Base-by-base conservation (phyloP, 2,797 vertebrate species). In the Nothura maculosa region DNA sequence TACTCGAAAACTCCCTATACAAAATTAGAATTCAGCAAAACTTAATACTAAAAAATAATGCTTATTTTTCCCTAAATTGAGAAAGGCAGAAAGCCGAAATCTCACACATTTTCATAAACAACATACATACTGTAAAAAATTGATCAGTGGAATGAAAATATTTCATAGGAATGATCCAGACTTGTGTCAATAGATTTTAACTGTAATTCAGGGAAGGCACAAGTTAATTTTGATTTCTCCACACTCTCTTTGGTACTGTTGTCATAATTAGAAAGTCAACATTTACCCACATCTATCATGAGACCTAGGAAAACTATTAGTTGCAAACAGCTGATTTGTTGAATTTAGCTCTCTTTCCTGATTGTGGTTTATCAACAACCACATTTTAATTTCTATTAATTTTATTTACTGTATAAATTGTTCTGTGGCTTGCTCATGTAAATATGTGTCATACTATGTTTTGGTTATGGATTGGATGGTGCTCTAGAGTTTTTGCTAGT, bases 231-330 rank as follows among this genome's bases (percentile, higher is more conserved):
- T 91, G 70, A 91, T 91, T 94, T 91, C 87, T 93, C 87, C 61
- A 62, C 1, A 25, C 85, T 87, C 80, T 92, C 54, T 84, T 93
- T 58, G 34, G 43, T 87, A 85, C 70, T 93, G 90, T 95, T 96
- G 87, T 95, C 89, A 43, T 95, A 96, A 96, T 92, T 95, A 95
- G 74, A 92, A 94, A 96, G 94, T 94, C 91, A 96, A 96, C 92
- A 96, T 96, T 96, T 96, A 92, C 82, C 80, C 92, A 93, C 91
- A 95, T 91, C 64, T 96, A 58, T 85, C 95, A 92, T 84, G 96
- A 96, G 94, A 95, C 92, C 77, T 34, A 47, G 91, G 85, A 94
- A 96, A 95, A 96, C 85, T 95, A 92, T 95, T 94, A 95, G 90
- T 92, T 89, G 93, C 94, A 95, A 96, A 95, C 57, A 95, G 81